Conservation (phyloP, 2,888 invertebrate genomes). For the Ichneumoninae sp. region DNA sequence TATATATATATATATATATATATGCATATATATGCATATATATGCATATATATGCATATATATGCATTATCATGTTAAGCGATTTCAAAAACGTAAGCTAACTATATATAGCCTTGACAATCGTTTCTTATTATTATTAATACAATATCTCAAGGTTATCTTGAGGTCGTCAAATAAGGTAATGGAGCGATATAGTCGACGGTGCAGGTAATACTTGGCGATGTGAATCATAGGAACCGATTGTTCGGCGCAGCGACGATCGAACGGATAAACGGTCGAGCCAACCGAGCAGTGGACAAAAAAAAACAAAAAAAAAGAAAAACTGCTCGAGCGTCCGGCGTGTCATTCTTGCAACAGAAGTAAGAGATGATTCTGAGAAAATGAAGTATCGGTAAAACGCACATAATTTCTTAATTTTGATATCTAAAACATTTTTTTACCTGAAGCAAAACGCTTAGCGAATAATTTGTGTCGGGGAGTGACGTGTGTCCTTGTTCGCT, state of each 20-base stretch:
- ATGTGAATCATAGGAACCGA: constrained; percentile 51
- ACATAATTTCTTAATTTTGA: not conserved
- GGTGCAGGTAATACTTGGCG: constrained; percentile 33
- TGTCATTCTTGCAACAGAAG: not conserved
- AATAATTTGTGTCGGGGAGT: not conserved
- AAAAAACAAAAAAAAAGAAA: not conserved
- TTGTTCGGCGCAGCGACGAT: constrained; percentile 13
- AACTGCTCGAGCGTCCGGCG: not conserved
- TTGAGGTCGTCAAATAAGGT: constrained; percentile 39
- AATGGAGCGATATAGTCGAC: constrained; percentile 43
- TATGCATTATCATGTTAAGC: constrained; percentile 2
- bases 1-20: not conserved
- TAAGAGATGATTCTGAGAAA: not conserved
- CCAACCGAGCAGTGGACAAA: not conserved
- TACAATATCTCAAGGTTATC: constrained; percentile 49
- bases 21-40: not conserved
- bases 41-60: too few relatives aligned
- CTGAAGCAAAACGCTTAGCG: not conserved
- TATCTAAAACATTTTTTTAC: not conserved
- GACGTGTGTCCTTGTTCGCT: constrained; percentile 48
- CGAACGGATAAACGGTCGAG: not conserved
- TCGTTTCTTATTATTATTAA: constrained; percentile 33
- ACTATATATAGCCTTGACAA: not conserved
- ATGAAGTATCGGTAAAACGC: not conserved
- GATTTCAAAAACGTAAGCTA: constrained; percentile 26